Conservation (phyloP, 2,888 invertebrate species). For the Neelides folsomi region DNA sequence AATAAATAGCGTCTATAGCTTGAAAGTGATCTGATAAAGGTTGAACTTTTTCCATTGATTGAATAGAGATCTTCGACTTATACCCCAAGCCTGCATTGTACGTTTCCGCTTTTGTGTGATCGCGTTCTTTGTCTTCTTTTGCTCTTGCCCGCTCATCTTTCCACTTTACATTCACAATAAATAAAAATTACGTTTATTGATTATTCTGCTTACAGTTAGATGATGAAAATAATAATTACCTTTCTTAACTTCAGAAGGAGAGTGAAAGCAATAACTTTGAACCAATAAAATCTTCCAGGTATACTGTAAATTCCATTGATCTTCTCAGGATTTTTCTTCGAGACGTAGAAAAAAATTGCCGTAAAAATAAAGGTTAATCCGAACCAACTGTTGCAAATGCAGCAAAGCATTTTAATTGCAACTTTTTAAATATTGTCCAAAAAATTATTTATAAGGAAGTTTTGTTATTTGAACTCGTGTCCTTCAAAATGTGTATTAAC, state of each 20-base stretch:
- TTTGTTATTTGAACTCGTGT: no score
- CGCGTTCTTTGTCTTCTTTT: slow-evolving; percentile 11
- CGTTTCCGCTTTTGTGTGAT: slow-evolving; percentile 27
- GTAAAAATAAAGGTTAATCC: no score
- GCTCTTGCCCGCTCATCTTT: slow-evolving; percentile 24
- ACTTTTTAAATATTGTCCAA: no score
- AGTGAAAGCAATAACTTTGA: slow-evolving; percentile 48
- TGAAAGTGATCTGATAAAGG: slow-evolving; percentile 44
- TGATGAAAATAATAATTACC: slow-evolving; percentile 37
- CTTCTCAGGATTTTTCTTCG: slow-evolving; percentile 37
- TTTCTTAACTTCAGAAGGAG: slow-evolving; percentile 45
- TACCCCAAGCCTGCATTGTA: slow-evolving; percentile 35
- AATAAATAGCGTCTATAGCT: slow-evolving; percentile 56
- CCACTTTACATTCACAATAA: slow-evolving; percentile 29
- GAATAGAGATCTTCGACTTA: slow-evolving; percentile 33
- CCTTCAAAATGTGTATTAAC: no score
- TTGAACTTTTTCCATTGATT: slow-evolving; percentile 47
- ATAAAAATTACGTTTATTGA: no score
- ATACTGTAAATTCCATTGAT: slow-evolving; percentile 49
- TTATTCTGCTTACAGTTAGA: no score
- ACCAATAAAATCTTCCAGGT: slow-evolving; percentile 50
- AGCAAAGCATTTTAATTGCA: no score
- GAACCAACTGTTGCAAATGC: no score
- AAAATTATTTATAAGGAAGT: no score
- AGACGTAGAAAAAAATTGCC: no score